Conservation (phyloP, 2,797 vertebrate genomes). For the Aphelocoma californica region DNA sequence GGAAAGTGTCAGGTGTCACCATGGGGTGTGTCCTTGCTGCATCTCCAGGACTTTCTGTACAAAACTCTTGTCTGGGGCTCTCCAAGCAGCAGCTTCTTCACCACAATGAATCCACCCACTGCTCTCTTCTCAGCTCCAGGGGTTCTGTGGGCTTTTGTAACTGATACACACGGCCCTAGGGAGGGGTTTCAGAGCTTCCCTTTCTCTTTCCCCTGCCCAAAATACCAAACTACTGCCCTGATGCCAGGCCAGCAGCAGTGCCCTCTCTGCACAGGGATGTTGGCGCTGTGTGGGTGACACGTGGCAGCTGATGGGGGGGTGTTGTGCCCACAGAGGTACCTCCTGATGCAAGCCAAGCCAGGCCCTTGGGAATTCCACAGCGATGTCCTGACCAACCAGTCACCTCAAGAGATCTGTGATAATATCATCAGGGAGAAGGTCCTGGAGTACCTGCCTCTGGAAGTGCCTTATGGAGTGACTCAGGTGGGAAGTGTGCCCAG, state of each 20-base stretch:
- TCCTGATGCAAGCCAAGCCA: conserved; percentile 83
- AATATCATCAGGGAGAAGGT: conserved; percentile 89
- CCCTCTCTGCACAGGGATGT: neutral
- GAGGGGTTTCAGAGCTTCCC: neutral
- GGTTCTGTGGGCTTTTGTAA: neutral
- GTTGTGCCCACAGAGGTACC: conserved; percentile 79
- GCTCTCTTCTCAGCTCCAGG: neutral
- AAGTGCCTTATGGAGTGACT: conserved; percentile 87
- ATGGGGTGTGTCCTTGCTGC: accelerated
- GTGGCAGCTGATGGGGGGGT: neutral
- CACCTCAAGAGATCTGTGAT: conserved; percentile 85
- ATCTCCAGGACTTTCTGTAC: neutral
- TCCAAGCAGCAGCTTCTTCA: neutral
- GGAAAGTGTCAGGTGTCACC: accelerated
- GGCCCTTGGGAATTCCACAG: conserved; percentile 92
- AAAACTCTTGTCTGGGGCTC: neutral
- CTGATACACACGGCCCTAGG: accelerated
- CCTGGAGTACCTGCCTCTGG: conserved; percentile 87
- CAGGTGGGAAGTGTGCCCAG: conserved; percentile 76
- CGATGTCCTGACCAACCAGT: conserved; percentile 88
- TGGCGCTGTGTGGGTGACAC: accelerated
- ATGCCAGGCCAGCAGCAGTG: neutral
- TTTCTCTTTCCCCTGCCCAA: neutral
- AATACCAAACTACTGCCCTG: neutral
- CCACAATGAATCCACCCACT: neutral